Evolutionary conservation across 2,888 invertebrate genomes (phyloP).

Genomic region (Thumatha senex): DNA sequence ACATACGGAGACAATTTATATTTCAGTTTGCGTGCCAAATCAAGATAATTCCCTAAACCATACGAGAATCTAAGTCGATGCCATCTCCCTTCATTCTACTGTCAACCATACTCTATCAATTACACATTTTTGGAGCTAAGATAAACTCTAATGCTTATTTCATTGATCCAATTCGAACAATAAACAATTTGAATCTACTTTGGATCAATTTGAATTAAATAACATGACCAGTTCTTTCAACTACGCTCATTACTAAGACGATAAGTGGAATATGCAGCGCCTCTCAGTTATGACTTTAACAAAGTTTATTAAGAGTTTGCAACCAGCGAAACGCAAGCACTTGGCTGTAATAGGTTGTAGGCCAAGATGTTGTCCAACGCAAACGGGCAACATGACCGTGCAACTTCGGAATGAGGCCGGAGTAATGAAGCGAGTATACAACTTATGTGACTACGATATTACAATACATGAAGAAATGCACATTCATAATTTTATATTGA

Average conservation of each 20-base stretch:
- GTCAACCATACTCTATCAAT: no score
- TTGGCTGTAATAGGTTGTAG: constrained; percentile 76
- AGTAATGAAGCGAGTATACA: constrained; percentile 70
- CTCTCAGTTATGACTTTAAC: constrained; percentile 33
- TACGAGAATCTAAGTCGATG: no score
- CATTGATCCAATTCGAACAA: no score
- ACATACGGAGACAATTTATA: no score
- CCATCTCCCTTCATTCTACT: no score
- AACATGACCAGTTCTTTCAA: neutral
- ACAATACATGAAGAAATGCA: constrained; percentile 36
- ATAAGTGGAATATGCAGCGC: neutral
- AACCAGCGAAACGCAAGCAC: constrained; percentile 57
- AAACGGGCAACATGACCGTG: constrained; percentile 52
- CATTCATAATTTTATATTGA: constrained; percentile 23
- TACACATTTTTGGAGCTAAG: no score
- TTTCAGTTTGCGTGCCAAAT: no score
- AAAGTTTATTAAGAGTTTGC: constrained; percentile 57
- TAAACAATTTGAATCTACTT: no score
- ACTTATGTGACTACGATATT: constrained; percentile 59
- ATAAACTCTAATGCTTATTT: no score
- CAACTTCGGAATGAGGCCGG: constrained; percentile 76
- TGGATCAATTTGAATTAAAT: no score
- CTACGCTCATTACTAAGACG: neutral
- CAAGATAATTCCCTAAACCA: no score
- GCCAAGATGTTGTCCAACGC: constrained; percentile 73